These are phyloP conservation scores for Archips crataeganus DNA, from an alignment of 2,888 invertebrate species.

Conservation along the genomic window DNA sequence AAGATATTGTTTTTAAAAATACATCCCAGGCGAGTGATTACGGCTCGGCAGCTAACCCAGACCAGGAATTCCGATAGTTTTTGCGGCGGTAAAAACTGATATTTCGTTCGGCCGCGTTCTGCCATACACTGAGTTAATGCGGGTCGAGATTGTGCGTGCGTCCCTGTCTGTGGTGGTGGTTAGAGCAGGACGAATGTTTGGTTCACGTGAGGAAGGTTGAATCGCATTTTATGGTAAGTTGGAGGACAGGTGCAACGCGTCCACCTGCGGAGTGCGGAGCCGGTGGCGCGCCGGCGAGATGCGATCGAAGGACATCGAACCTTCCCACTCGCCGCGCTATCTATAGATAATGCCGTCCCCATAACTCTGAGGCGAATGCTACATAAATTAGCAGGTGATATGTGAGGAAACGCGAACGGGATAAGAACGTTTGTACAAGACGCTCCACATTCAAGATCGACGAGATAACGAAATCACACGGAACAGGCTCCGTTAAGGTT, in stretches of 20 bases:
- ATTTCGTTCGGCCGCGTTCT: constrained; percentile 80
- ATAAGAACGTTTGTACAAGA: constrained; percentile 51
- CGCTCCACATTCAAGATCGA: constrained; percentile 62
- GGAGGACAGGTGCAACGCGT: constrained; percentile 81
- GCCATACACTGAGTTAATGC: constrained; percentile 82
- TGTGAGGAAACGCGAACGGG: constrained; percentile 64
- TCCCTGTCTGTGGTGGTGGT: constrained; percentile 62
- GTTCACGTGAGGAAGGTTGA: constrained; percentile 77
- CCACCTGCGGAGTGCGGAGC: constrained; percentile 73
- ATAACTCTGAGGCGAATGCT: constrained; percentile 72
- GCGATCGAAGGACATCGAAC: constrained; percentile 81
- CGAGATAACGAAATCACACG: constrained; percentile 60
- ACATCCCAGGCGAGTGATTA: constrained; percentile 77
- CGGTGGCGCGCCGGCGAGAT: constrained; percentile 73
- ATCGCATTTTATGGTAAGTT: constrained; percentile 85
- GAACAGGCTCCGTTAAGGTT: constrained; percentile 45
- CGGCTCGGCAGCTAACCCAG: constrained; percentile 73
- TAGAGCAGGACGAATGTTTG: constrained; percentile 71
- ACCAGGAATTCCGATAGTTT: constrained; percentile 83
- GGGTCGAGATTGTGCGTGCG: constrained; percentile 77
- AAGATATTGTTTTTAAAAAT: constrained; percentile 81
- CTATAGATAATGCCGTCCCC: constrained; percentile 68
- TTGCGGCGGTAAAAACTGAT: constrained; percentile 83
- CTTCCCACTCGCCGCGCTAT: constrained; percentile 50
- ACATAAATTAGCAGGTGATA: constrained; percentile 79